Percentiles rank a stretch among this genome's conserved stretches.
Conservation (phyloP, 2,888 invertebrate genomes). For the Yponomeuta plumbellus region DNA sequence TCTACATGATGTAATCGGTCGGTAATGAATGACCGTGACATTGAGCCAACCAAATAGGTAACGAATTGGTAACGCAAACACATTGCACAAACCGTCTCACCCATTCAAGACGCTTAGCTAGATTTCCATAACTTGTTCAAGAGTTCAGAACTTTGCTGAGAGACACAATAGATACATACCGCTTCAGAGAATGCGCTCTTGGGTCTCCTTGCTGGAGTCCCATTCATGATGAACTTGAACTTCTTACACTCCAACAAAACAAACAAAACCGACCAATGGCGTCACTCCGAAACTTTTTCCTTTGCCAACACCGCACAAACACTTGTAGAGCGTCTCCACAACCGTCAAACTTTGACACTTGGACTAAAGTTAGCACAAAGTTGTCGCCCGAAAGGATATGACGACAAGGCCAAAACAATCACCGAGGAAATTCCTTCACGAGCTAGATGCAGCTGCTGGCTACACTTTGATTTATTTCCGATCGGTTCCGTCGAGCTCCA, state of each 20-base stretch:
- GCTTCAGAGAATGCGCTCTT: constrained; percentile 70
- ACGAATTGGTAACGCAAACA: not conserved
- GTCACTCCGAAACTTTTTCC: constrained; percentile 53
- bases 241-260: constrained; percentile 31
- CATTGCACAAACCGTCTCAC: constrained; percentile 1
- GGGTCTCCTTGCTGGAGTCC: constrained; percentile 65
- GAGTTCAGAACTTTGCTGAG: not conserved
- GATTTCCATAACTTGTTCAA: constrained; percentile 1
- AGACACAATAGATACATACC: constrained; percentile 40
- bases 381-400: not conserved
- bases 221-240: constrained; percentile 61
- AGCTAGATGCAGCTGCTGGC: constrained; percentile 4
- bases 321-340: constrained; percentile 50
- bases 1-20: not conserved
- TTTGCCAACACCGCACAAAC: constrained; percentile 39
- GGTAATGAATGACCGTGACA: constrained; percentile 2
- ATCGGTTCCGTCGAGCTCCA: not conserved
- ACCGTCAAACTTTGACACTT: constrained; percentile 42
- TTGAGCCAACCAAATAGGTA: not conserved
- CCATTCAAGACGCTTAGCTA: not conserved
- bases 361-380: constrained; percentile 6
- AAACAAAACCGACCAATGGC: constrained; percentile 52
- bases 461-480: constrained; percentile 13
- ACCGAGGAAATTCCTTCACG: constrained; percentile 5
- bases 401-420: constrained; percentile 7